phyloP scores from a whole-genome alignment of 2,797 vertebrate species.

The Chelidonichthys spinosus region DNA sequence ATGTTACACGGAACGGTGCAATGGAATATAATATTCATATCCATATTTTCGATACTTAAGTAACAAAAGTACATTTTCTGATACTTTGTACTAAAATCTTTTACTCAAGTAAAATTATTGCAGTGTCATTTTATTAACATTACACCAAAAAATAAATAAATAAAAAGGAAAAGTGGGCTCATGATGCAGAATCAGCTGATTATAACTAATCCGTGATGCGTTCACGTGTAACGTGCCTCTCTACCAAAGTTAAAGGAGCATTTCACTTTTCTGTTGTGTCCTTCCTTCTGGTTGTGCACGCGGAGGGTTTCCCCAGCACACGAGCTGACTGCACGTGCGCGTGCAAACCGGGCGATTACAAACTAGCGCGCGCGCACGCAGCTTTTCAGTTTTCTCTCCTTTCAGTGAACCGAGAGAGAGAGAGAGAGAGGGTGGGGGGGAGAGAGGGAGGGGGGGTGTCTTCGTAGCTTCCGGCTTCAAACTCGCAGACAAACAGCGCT shows the following conservation, averaged over 20 bases:
- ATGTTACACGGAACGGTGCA: background rate
- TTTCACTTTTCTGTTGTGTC: too few species aligned
- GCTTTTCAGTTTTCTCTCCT: constrained; percentile 5
- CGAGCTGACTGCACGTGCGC: constrained; percentile 5
- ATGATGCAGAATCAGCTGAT: background rate
- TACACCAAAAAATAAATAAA: background rate
- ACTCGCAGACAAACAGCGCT: constrained; percentile 53
- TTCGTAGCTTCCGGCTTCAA: constrained; percentile 73
- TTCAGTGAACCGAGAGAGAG: background rate
- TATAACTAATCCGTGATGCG: background rate
- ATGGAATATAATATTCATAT: too few species aligned
- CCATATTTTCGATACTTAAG: too few species aligned
- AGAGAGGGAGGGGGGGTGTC: constrained; percentile 28
- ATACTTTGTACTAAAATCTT: too few species aligned
- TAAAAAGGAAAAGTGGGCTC: background rate
- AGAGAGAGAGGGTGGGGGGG: constrained; percentile 24
- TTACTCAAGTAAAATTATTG: background rate
- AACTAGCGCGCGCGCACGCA: background rate
- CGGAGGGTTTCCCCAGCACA: constrained; percentile 20
- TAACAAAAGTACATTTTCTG: too few species aligned
- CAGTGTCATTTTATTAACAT: background rate
- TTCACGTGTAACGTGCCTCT: background rate
- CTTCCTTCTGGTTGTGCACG: background rate
- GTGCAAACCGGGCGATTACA: background rate
- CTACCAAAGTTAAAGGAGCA: too few species aligned